Conservation (phyloP, 2,797 vertebrate species). For the Tragelaphus oryx region DNA sequence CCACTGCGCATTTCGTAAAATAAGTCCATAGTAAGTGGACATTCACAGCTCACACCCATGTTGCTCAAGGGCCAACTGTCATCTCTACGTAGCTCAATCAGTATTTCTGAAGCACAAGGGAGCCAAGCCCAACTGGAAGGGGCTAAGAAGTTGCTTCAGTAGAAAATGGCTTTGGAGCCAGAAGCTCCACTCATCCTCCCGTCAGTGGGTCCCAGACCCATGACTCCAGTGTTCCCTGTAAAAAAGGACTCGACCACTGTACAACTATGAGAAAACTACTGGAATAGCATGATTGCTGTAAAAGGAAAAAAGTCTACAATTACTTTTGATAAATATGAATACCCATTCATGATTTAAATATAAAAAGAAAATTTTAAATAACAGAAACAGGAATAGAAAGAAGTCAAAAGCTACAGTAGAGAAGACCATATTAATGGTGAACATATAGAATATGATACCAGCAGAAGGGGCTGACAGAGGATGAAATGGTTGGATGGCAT, state of each 20-base stretch:
- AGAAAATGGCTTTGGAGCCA: not conserved
- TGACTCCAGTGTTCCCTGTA: not conserved
- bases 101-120: not conserved
- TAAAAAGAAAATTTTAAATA: not conserved
- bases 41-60: not conserved
- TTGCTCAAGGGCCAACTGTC: not conserved
- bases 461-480: not conserved
- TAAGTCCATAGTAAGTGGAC: not conserved
- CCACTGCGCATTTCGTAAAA: not conserved
- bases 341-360: not conserved
- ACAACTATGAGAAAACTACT: not conserved
- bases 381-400: not conserved
- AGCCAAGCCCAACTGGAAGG: not conserved
- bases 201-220: not conserved
- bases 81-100: not conserved
- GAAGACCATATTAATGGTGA: not conserved
- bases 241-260: not conserved
- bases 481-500: not conserved
- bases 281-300: not conserved
- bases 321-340: not conserved
- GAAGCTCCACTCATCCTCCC: not conserved
- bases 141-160: not conserved
- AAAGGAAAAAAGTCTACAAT: not conserved
- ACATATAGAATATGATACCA: not conserved
- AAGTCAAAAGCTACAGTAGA: not conserved